phyloP scores from a whole-genome alignment of 2,888 invertebrate species.

The Caenorhabditis sp. region DNA sequence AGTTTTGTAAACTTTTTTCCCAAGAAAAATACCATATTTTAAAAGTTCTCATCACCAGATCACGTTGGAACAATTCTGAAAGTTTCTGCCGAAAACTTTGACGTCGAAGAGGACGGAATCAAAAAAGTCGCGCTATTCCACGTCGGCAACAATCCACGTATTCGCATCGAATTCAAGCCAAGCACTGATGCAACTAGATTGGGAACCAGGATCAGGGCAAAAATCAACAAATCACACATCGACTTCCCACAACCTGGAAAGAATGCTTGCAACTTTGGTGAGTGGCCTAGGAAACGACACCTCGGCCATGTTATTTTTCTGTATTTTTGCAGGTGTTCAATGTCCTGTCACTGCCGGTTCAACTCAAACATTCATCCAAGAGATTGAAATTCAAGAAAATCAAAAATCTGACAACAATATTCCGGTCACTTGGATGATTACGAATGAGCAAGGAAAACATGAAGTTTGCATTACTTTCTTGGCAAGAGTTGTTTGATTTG shows the following conservation, averaged over 20 bases:
- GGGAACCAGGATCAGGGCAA: constrained; percentile 46
- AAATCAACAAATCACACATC: no score
- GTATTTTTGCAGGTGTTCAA: constrained; percentile 5
- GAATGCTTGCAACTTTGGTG: constrained; percentile 47
- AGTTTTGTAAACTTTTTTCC: no score
- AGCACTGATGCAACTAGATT: constrained; percentile 17
- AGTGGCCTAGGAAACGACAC: neutral
- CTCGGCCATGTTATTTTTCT: neutral
- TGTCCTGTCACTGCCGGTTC: constrained; percentile 22
- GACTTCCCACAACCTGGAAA: constrained; percentile 48
- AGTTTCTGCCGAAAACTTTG: constrained; percentile 18
- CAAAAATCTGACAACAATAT: constrained; percentile 33
- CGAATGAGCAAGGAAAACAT: constrained; percentile 32
- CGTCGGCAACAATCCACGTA: constrained; percentile 24
- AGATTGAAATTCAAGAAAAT: constrained; percentile 27
- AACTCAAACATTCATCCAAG: constrained; percentile 24
- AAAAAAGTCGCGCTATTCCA: constrained; percentile 42
- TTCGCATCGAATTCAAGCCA: constrained; percentile 31
- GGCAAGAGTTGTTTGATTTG: constrained; percentile 54
- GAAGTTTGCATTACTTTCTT: constrained; percentile 62
- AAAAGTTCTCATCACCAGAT: no score
- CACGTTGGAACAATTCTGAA: constrained; percentile 16
- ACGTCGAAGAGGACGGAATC: constrained; percentile 13
- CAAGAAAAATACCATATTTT: no score
- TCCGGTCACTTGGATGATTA: constrained; percentile 61